phyloP scores from a whole-genome alignment of 2,888 invertebrate genomes.

The Drosophila histrio region DNA sequence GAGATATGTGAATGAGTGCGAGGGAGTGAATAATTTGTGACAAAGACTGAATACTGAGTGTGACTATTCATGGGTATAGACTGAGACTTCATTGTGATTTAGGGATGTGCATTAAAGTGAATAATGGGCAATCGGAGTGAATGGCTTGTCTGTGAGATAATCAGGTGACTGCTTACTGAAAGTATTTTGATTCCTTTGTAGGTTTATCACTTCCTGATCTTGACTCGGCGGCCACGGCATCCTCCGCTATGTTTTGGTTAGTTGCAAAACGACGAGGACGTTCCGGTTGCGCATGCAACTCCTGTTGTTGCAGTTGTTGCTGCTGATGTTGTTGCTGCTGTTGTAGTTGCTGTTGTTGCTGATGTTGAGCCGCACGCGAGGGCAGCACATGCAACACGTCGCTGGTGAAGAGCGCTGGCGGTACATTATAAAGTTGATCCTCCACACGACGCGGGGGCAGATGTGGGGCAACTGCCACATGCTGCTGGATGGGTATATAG shows the following conservation, averaged over 20 bases:
- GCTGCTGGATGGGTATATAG: conserved; percentile 58
- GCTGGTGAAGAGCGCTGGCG: conserved; percentile 67
- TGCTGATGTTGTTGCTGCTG: conserved; percentile 36
- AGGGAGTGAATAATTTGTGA: too few relatives aligned
- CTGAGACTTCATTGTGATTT: too few relatives aligned
- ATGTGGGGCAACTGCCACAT: conserved; percentile 33
- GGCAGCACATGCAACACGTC: conserved; percentile 70
- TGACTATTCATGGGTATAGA: neutral
- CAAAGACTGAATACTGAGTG: neutral
- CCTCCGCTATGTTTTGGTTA: conserved; percentile 8
- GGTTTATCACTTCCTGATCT: conserved; percentile 1
- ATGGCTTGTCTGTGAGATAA: too few relatives aligned
- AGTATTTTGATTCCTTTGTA: conserved; percentile 67
- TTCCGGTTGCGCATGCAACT: conserved; percentile 16
- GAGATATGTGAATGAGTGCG: neutral
- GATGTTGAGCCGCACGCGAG: conserved; percentile 35
- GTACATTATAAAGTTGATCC: conserved; percentile 65
- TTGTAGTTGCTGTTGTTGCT: conserved; percentile 36
- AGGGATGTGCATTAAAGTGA: too few relatives aligned
- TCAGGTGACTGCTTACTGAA: conserved; percentile 68
- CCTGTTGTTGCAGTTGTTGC: neutral
- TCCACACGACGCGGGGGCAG: conserved; percentile 46
- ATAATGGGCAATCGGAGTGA: too few relatives aligned
- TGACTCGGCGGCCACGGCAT: conserved; percentile 49
- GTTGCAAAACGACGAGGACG: conserved; percentile 52